Conservation (phyloP, 2,797 vertebrate species). For the Sebastiscus tertius region DNA sequence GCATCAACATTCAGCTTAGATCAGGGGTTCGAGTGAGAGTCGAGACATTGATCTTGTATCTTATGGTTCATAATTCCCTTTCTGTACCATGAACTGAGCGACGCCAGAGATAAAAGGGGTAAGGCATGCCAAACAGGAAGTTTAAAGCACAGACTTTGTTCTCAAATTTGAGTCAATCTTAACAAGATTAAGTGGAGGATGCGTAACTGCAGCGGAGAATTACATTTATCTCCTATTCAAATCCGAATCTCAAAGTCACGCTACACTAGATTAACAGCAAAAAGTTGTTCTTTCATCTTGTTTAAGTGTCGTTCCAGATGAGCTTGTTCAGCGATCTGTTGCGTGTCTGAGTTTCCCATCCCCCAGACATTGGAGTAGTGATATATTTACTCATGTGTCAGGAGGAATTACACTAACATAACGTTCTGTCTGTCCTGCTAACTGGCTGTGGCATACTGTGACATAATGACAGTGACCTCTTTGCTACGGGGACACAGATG, state of each 20-base stretch:
- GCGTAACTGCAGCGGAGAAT: not conserved
- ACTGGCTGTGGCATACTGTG: constrained; percentile 53
- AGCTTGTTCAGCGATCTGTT: not conserved
- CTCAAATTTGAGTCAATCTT: not conserved
- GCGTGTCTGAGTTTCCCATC: not conserved
- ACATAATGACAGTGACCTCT: constrained; percentile 60
- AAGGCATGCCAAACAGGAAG: not conserved
- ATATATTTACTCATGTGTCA: constrained; percentile 45
- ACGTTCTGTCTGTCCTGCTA: constrained; percentile 20
- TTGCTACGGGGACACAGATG: constrained; percentile 37
- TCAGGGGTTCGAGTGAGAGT: not conserved
- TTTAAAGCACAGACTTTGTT: not conserved
- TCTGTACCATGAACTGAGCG: not conserved
- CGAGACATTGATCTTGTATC: not conserved
- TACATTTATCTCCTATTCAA: not conserved
- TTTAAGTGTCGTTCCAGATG: not conserved
- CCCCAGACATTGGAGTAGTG: constrained; percentile 7
- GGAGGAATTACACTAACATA: constrained; percentile 29
- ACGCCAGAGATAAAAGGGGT: not conserved
- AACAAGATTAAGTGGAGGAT: not conserved
- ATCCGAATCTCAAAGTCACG: not conserved
- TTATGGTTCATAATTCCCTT: not conserved
- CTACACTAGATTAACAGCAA: not conserved
- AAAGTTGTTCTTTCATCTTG: not conserved
- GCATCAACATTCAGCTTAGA: not conserved